Conservation (phyloP, 2,888 invertebrate species). For the Rhingia rostrata region DNA sequence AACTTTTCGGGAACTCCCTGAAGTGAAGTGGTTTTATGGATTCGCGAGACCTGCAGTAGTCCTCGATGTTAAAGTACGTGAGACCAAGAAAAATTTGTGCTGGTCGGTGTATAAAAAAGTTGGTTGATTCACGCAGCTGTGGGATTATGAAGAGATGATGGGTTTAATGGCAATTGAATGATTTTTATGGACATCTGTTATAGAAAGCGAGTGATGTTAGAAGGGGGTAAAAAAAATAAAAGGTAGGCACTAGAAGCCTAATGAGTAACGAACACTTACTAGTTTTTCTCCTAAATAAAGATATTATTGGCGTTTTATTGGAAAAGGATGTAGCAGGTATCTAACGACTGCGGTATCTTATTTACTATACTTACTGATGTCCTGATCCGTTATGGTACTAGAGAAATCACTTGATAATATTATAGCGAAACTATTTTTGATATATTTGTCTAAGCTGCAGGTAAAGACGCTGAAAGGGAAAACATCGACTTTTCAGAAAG, state of each 20-base stretch:
- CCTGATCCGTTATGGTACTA: no score
- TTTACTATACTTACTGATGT: no score
- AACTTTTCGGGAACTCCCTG: conserved; percentile 42
- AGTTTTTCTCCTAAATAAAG: conserved; percentile 28
- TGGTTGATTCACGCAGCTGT: not conserved
- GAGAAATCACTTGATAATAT: no score
- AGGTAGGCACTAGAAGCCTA: conserved; percentile 6
- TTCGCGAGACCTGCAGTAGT: conserved; percentile 13
- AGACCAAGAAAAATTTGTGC: not conserved
- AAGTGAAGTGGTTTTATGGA: conserved; percentile 22
- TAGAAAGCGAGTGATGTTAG: conserved; percentile 10
- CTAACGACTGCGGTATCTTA: no score
- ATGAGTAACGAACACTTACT: not conserved
- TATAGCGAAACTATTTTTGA: no score
- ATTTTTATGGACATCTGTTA: conserved; percentile 43
- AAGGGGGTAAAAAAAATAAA: conserved; percentile 9
- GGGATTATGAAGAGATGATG: conserved; percentile 56
- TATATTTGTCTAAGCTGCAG: no score
- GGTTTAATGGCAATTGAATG: conserved; percentile 51
- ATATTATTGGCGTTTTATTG: conserved; percentile 4
- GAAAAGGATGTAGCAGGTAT: no score
- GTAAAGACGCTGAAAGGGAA: no score
- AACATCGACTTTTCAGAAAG: no score
- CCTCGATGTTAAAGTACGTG: not conserved
- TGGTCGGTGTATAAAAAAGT: no score